A percentile compares a stretch with the other conserved stretches of the same genome.
Evolutionary conservation across 2,797 vertebrate species (phyloP).

Genomic region (Xenentodon cancila): DNA sequence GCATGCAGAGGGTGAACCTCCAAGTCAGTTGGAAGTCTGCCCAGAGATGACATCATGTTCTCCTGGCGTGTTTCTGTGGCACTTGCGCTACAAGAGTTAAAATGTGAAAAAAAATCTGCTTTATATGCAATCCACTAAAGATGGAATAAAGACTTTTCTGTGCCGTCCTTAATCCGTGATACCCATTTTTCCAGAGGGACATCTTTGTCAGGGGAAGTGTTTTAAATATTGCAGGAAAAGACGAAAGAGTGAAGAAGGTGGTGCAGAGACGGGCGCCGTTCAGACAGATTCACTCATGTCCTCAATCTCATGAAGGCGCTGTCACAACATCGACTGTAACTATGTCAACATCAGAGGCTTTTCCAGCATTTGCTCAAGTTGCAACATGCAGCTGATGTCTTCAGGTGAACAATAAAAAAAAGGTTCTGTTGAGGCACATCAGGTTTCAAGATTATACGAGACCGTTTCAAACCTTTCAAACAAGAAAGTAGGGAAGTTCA

Average conservation of each 20-base stretch:
- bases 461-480: too few species aligned
- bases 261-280: not conserved
- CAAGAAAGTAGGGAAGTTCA: too few species aligned
- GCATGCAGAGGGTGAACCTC: conserved; percentile 23
- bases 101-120: conserved; percentile 19
- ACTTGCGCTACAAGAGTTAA: conserved; percentile 6
- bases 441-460: too few species aligned
- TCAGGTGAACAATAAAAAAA: too few species aligned
- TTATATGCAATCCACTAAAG: not conserved
- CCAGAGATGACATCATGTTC: conserved; percentile 42
- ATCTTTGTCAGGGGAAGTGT: not conserved
- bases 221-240: not conserved
- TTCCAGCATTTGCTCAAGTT: not conserved
- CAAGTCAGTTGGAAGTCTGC: conserved; percentile 36
- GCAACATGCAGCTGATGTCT: too few species aligned
- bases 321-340: too few species aligned
- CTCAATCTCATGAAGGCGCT: not conserved
- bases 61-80: conserved; percentile 27
- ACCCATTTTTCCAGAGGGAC: too few species aligned
- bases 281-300: not conserved
- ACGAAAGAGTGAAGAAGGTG: not conserved
- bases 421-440: too few species aligned
- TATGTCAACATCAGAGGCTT: not conserved
- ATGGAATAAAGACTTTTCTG: not conserved
- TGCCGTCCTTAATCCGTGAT: too few species aligned